Base-by-base conservation (phyloP, 2,113 vertebrate genomes). In the Potamarius usumacintae region DNA sequence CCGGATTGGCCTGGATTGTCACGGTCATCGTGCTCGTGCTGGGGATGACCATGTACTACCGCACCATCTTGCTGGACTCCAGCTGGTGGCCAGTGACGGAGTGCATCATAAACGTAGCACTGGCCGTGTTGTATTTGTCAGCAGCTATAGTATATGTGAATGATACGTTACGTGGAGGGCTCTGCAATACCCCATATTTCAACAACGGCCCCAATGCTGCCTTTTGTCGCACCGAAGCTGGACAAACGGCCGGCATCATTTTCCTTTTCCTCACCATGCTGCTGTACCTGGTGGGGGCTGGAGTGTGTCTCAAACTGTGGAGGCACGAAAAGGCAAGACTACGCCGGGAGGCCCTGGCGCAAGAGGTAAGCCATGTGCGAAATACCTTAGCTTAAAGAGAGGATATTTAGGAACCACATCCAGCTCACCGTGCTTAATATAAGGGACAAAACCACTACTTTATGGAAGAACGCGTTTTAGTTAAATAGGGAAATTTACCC, bases 1-100 rank as follows among this genome's bases (percentile, higher is more conserved):
- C 96, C 0, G 97, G 97, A 0, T 86, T 97, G 63, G 96, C 96
- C 0, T 99, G 98, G 97, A 80, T 99, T 0, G 92, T 95, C 84
- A 99, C 98, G 0, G 91, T 99, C 0, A 97, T 97, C 12, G 27
- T 99, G 17, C 89, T 99, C 0, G 97, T 97, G 15, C 94, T 99
- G 10, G 98, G 98, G 67, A 97, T 99, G 97, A 96, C 96, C 7
- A 94, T 98, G 92, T 99, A 99, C 90, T 99, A 99, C 90, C 95
- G 97, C 50, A 96, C 97, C 60, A 98, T 99, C 86, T 97, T 99
- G 5, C 91, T 99, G 1, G 97, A 99, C 90, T 98, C 98, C 0
- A 94, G 60, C 27, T 99, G 98, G 98, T 99, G 98, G 98, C 98
- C 98, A 0, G 89, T 98, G 50, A 98, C 98, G 0, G 98, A 99